Conservation (phyloP, 2,888 invertebrate species). For the Stratiomys singularior region DNA sequence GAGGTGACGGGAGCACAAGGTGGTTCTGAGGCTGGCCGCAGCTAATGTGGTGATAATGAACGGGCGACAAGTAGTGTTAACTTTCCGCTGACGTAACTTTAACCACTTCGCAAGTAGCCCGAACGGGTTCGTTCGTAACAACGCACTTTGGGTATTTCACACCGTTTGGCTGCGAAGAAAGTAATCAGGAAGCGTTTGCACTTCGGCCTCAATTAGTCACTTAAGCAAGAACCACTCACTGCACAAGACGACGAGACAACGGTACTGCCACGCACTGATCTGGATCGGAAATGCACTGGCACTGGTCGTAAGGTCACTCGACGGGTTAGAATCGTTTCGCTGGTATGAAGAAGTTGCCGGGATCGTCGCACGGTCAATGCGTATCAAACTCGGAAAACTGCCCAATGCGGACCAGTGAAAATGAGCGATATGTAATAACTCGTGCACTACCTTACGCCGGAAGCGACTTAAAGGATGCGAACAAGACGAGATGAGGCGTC, state of each 20-base stretch:
- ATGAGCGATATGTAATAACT: constrained; percentile 12
- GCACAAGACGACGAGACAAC: not conserved
- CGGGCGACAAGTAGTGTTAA: not conserved
- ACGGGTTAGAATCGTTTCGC: not conserved
- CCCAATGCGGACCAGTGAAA: not conserved
- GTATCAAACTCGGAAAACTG: not conserved
- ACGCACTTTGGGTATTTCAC: not conserved
- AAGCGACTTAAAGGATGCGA: constrained; percentile 3
- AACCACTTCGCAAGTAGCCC: not conserved
- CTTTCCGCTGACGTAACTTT: not conserved
- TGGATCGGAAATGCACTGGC: constrained; percentile 37
- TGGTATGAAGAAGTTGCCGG: not conserved
- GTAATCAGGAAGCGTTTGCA: not conserved
- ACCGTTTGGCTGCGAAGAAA: not conserved
- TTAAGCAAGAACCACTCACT: not conserved
- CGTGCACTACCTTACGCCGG: constrained; percentile 10
- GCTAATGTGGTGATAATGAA: constrained; percentile 12
- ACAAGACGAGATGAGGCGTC: not conserved
- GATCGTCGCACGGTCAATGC: constrained; percentile 12
- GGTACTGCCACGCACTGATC: constrained; percentile 36
- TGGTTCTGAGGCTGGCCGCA: not conserved
- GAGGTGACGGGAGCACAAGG: not conserved
- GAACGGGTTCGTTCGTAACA: not conserved
- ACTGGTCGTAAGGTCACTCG: constrained; percentile 21
- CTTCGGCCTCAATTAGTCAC: not conserved